A percentile compares a stretch with the other conserved stretches of the same genome.
These are phyloP conservation scores for Tiliacea citrago DNA, from an alignment of 2,888 invertebrate species.

Conservation along the genomic window DNA sequence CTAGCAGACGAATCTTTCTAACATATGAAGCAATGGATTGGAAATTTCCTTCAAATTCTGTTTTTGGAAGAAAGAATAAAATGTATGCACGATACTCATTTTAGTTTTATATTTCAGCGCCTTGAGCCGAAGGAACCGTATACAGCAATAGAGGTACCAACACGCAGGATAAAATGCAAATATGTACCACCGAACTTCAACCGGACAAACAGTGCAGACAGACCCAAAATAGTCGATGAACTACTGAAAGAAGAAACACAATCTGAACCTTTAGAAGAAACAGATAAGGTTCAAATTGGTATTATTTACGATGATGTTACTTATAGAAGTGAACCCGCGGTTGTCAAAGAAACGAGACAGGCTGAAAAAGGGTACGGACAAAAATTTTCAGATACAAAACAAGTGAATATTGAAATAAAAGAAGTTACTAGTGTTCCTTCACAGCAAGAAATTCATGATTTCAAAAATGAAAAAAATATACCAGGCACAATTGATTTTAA, in stretches of 20 bases:
- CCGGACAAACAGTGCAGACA: conserved; percentile 33
- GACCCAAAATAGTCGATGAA: conserved; percentile 77
- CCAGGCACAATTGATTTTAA: conserved; percentile 17
- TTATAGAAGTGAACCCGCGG: conserved; percentile 36
- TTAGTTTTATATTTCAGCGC: conserved; percentile 65
- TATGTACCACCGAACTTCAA: conserved; percentile 51
- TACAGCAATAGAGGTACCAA: conserved; percentile 19
- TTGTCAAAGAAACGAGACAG: conserved; percentile 44
- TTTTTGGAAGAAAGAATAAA: neutral
- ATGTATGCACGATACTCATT: neutral
- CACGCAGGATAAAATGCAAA: conserved; percentile 36
- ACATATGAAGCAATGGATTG: too few relatives aligned
- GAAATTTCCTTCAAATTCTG: too few relatives aligned
- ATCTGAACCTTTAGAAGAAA: conserved; percentile 27
- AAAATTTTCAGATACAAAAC: conserved; percentile 8
- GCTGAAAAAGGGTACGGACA: neutral
- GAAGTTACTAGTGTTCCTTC: neutral
- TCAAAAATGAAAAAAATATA: neutral
- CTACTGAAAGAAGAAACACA: conserved; percentile 68
- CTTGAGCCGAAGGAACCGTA: conserved; percentile 58
- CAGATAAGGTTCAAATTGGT: conserved; percentile 45
- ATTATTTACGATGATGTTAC: conserved; percentile 32
- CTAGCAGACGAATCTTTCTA: too few relatives aligned
- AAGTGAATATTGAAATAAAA: conserved; percentile 1
- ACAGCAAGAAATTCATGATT: conserved; percentile 16